These are phyloP conservation scores for fruit fly (Drosophila melanogaster) DNA, from an alignment of 1,140 invertebrate genomes.

Conservation along the genomic window DNA sequence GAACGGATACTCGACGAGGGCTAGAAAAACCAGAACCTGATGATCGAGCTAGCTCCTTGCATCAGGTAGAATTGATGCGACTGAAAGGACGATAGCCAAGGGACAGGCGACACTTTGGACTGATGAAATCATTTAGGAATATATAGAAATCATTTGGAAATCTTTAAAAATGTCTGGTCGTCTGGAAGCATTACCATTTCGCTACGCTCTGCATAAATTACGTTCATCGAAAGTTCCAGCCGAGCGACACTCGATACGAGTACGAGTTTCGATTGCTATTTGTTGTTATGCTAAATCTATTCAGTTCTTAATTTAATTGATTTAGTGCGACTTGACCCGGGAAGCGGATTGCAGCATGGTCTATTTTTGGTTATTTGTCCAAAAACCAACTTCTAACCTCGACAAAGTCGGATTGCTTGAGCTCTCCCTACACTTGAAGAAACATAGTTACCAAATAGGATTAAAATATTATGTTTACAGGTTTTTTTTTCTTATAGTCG, in stretches of 20 bases:
- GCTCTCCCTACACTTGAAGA: not conserved
- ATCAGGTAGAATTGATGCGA: slow-evolving; percentile 53
- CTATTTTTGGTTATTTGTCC: slow-evolving; percentile 45
- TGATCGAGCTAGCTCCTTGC: slow-evolving; percentile 5
- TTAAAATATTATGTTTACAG: not conserved
- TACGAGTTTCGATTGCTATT: no score
- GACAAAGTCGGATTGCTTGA: not conserved
- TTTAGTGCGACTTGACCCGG: slow-evolving; percentile 63
- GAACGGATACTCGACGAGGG: not conserved
- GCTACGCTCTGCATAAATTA: slow-evolving; percentile 70
- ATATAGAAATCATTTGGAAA: slow-evolving; percentile 54
- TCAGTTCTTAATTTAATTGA: slow-evolving; percentile 65
- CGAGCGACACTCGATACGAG: slow-evolving; percentile 30
- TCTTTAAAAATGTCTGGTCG: slow-evolving; percentile 4
- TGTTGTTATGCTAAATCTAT: slow-evolving; percentile 48
- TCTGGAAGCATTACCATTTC: slow-evolving; percentile 27
- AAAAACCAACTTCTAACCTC: slow-evolving; percentile 2
- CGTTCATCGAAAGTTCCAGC: slow-evolving; percentile 24
- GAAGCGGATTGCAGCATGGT: slow-evolving; percentile 11
- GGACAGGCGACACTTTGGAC: slow-evolving; percentile 48
- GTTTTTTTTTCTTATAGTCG: no score
- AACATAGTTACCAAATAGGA: not conserved
- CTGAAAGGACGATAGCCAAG: not conserved
- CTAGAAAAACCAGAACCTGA: slow-evolving; percentile 35
- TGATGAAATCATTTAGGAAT: slow-evolving; percentile 78